Percentiles rank a stretch among this genome's conserved stretches.
Conservation (phyloP, 2,113 vertebrate genomes). For the Speoplatyrhinus poulsoni region DNA sequence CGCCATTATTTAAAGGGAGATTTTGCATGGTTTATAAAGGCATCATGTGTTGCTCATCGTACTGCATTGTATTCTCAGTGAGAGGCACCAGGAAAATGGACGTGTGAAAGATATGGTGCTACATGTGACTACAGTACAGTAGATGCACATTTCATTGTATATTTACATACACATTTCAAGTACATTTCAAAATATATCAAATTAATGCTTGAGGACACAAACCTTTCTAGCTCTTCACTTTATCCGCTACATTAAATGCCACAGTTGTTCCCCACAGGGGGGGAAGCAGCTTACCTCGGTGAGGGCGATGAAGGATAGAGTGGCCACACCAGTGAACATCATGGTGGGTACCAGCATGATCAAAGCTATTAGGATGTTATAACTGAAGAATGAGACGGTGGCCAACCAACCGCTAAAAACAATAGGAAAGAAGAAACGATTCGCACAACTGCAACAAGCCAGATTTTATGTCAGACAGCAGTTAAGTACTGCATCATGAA, state of each 20-base stretch:
- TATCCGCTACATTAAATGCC: background rate
- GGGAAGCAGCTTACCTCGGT: slow-evolving; percentile 82
- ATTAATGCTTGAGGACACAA: background rate
- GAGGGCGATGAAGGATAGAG: slow-evolving; percentile 90
- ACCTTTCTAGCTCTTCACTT: background rate
- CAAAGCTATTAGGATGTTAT: slow-evolving; percentile 86
- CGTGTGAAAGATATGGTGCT: no score
- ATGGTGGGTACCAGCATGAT: slow-evolving; percentile 94
- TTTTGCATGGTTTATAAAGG: no score
- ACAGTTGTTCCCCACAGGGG: background rate
- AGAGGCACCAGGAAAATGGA: no score
- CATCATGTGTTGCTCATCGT: no score
- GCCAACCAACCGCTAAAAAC: slow-evolving; percentile 90
- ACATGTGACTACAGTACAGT: no score
- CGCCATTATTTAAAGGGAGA: no score
- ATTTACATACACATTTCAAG: no score
- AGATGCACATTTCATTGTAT: no score
- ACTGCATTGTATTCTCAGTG: no score
- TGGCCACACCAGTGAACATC: slow-evolving; percentile 90
- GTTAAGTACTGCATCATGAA: background rate
- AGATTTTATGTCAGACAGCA: background rate
- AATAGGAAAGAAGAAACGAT: slow-evolving; percentile 31
- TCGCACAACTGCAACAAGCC: background rate
- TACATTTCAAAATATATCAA: no score
- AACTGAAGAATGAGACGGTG: slow-evolving; percentile 91